phyloP scores from a whole-genome alignment of 2,113 vertebrate genomes.

The Scortum barcoo region DNA sequence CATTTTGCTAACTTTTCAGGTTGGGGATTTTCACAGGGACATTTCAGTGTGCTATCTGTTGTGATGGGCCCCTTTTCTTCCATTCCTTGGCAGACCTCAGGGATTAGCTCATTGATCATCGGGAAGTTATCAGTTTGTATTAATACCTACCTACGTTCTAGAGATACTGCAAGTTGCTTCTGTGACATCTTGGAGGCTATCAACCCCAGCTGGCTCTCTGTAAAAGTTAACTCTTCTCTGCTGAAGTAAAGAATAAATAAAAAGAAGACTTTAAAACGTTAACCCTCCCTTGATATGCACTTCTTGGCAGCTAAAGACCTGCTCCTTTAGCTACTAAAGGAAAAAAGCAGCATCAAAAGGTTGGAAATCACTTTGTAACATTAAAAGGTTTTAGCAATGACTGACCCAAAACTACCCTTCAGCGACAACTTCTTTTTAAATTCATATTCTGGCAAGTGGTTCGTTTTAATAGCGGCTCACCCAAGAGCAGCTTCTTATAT shows the following conservation, averaged over 20 bases:
- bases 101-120: conserved; percentile 32
- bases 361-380: conserved; percentile 9
- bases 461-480: neutral
- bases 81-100: neutral
- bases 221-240: conserved; percentile 17
- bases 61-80: neutral
- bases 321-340: neutral
- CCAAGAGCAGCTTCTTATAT: neutral
- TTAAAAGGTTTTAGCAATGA: conserved; percentile 20
- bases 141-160: conserved; percentile 8
- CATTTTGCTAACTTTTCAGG: neutral
- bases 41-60: neutral
- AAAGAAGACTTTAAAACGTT: neutral
- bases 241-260: neutral
- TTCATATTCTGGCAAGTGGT: neutral
- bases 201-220: neutral
- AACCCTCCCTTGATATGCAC: conserved; percentile 31
- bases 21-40: neutral
- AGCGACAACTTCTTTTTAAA: conserved; percentile 27
- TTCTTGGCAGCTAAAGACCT: conserved; percentile 12
- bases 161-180: neutral
- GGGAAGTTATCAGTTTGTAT: conserved; percentile 18
- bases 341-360: conserved; percentile 28
- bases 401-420: neutral
- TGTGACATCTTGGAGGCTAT: conserved; percentile 41